Base-by-base conservation (phyloP, 64 coral and sea anemone genomes). In the Porites lutea region DNA sequence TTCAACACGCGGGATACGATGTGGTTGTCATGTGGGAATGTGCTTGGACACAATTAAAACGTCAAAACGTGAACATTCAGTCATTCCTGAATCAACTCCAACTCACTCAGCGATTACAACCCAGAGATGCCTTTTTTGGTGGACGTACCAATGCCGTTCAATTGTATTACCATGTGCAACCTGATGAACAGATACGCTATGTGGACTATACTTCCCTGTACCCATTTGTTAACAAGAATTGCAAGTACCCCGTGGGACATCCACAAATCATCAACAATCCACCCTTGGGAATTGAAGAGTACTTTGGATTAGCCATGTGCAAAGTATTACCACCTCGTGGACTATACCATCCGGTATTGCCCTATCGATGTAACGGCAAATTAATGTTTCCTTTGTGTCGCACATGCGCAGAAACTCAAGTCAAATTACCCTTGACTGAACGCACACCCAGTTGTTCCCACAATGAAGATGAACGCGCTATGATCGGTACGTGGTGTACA, bases 131-230 rank as follows among this genome's bases (percentile, higher is more conserved):
- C 0, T 77, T 89, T 15, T 93, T 79, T 63, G 85, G 85, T 8
- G 92, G 92, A 11, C 13, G 92, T 13, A 93, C 85, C 10, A 93
- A 93, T 55, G 86, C 84, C 1, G 37, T 45, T 3, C 50, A 22
- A 18, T 16, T 93, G 0, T 81, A 81, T 48, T 53, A 73, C 51
- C 13, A 82, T 10, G 77, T 45, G 16, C 21, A 59, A 18, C 13
- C 13, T 7, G 43, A 3, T 10, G 20, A 23, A n/a, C 18, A 59
- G 3, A 82, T 62, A 44, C 23, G 57, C 2, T 62, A 82, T 22
- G 64, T 86, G 50, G n/a, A 68, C 51, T 49, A 68, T 18, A 49
- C 47, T 12, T 49, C 16, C 43, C 54, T 88, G 22, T 88, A 89
- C 57, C 74, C 87, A 3, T 89, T 51, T 23, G 72, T 89, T 4